Conservation (phyloP, 2,888 invertebrate species). For the Ctena decussata region DNA sequence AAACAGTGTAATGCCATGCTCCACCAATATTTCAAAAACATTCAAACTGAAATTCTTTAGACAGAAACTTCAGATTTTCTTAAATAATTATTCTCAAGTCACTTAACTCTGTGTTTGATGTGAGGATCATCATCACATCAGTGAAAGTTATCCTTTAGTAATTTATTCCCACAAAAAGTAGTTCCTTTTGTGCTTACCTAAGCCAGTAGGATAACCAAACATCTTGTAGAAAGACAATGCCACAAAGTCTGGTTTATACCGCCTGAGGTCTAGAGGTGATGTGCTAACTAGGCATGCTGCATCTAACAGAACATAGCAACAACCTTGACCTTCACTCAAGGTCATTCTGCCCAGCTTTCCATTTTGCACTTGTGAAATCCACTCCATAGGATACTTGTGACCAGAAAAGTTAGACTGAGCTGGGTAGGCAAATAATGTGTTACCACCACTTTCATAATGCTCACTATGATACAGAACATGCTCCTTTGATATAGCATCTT, state of each 20-base stretch:
- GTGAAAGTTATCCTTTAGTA: no score
- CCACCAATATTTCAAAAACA: no score
- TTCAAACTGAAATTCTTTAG: no score
- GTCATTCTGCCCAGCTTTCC: slow-evolving; percentile 87
- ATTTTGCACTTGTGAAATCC: slow-evolving; percentile 90
- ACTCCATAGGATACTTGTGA: slow-evolving; percentile 93
- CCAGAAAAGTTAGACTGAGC: slow-evolving; percentile 99
- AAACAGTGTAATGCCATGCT: no score
- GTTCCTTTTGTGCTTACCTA: no score
- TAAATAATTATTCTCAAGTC: no score
- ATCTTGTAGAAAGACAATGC: slow-evolving; percentile 98
- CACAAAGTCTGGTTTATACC: slow-evolving; percentile 94
- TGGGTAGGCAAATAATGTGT: slow-evolving; percentile 92
- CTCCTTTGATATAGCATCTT: slow-evolving; percentile 49
- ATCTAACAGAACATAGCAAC: slow-evolving; percentile 91
- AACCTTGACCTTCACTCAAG: slow-evolving; percentile 41
- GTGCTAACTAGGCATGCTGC: slow-evolving; percentile 94
- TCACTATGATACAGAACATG: slow-evolving; percentile 5
- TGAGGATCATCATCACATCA: no score
- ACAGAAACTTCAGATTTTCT: no score
- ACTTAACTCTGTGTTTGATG: no score
- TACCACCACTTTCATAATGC: slow-evolving; percentile 44
- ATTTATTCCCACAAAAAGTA: no score
- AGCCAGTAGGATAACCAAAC: slow-evolving; percentile 98
- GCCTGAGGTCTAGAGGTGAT: slow-evolving; percentile 92